A percentile compares a stretch with the other conserved stretches of the same genome.
phyloP scores from a whole-genome alignment of 1,140 invertebrate species.

The Bombus pascuorum region DNA sequence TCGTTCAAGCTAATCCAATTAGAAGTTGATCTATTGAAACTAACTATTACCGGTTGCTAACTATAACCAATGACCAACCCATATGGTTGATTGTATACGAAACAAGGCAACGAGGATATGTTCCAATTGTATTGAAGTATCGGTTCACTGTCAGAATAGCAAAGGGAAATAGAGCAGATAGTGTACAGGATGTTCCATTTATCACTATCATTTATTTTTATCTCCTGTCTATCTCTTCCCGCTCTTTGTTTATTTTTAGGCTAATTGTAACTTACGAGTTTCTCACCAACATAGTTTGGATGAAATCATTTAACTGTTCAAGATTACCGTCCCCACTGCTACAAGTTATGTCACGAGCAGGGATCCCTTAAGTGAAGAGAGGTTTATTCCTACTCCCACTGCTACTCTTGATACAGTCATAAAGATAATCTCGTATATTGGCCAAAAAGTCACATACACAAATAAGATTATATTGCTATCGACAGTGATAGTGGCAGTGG shows the following conservation, averaged over 20 bases:
- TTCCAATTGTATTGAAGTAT: neutral
- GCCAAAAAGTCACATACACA: no score
- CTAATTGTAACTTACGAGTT: neutral
- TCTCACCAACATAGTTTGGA: no score
- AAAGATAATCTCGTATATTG: no score
- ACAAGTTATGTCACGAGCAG: no score
- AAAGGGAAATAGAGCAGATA: neutral
- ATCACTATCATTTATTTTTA: neutral
- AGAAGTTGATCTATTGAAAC: constrained; percentile 49
- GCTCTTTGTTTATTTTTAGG: neutral
- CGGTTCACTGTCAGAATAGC: neutral
- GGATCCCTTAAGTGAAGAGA: no score
- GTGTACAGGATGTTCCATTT: neutral
- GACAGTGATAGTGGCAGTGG: no score
- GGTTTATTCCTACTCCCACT: no score
- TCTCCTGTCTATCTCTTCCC: no score
- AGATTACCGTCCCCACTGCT: no score
- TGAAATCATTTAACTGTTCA: no score
- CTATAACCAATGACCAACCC: constrained; percentile 6
- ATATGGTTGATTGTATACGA: neutral
- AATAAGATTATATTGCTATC: no score
- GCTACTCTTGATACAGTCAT: no score
- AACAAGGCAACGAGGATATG: neutral
- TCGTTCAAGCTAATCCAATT: constrained; percentile 45
- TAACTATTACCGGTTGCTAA: constrained; percentile 26